Percentiles rank a stretch among this genome's conserved stretches.
These are phyloP conservation scores for Archivesica marissinica DNA, from an alignment of 1,140 invertebrate species.

Conservation along the genomic window DNA sequence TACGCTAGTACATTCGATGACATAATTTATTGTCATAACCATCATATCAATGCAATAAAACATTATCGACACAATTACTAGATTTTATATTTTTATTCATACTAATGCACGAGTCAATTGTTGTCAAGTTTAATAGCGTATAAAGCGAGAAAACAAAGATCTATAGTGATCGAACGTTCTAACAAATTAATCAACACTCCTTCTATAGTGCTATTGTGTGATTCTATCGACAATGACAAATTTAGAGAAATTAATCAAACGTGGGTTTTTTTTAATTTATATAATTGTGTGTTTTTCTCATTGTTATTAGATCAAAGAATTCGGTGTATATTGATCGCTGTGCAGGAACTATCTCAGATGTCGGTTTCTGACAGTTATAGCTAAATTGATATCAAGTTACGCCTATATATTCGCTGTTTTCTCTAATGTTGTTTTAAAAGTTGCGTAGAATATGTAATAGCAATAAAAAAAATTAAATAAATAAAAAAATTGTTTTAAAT, in stretches of 20 bases:
- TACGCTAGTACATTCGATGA: too few species aligned
- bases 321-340: not conserved
- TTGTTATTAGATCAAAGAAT: constrained; percentile 3
- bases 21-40: too few species aligned
- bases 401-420: too few species aligned
- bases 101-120: too few species aligned
- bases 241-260: constrained; percentile 12
- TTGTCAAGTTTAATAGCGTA: too few species aligned
- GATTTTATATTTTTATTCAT: too few species aligned
- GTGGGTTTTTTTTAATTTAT: not conserved
- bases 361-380: constrained; percentile 7
- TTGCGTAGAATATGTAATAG: too few species aligned
- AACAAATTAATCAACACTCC: constrained; percentile 18
- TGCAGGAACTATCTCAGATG: not conserved
- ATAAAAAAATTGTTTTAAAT: too few species aligned
- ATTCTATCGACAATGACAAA: not conserved
- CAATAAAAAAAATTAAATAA: too few species aligned
- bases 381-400: not conserved
- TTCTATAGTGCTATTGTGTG: not conserved
- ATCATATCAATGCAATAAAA: too few species aligned
- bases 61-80: too few species aligned
- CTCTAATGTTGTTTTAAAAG: not conserved
- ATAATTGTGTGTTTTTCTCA: not conserved
- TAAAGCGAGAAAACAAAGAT: constrained; percentile 7
- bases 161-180: constrained; percentile 11